Base-by-base conservation (phyloP, 2,113 vertebrate genomes). In the Eolophus roseicapilla region DNA sequence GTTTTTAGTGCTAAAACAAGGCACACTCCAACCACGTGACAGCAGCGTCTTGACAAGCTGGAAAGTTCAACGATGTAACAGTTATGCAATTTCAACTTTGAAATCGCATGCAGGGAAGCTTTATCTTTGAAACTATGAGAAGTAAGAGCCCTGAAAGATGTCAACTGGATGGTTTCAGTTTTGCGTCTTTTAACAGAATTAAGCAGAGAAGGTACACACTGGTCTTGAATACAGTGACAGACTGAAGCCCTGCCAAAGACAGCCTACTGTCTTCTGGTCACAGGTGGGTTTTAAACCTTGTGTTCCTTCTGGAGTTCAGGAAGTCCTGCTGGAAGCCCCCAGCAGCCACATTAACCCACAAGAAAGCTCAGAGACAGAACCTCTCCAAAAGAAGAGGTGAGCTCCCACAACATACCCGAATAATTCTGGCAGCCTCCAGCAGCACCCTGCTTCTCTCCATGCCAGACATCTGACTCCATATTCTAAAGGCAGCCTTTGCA, bases 351-450 rank as follows among this genome's bases (percentile, higher is more conserved):
- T 6, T 27, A 82, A 52, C 14, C 43, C 62, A 57, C 3, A 11
- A 35, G 13, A 47, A 64, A 62, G 39, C 44, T 74, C 37, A 75
- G 35, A 59, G 49, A 35, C 64, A 53, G n/a, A 75, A 41, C 7
- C 39, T n/a, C 37, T 82, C 28, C 46, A 62, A 68, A 41, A 57
- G 25, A 8, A 8, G 25, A 10, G 12, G 15, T 0, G 0, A 75
- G 46, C n/a, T 35, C 37, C 39, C 20, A 5, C 19, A 31, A 93
- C 98, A 31, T 95, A 99, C 99, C 98, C 98, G 98, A 13, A 99
- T 99, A 29, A 99, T 98, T 31, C 98, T 98, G 35, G 99, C 99
- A 28, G 99, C 99, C 95, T 99, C 99, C 12, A 99, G 95, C 97
- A 99, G 97, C 81, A 99, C 95, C 11, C 98, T 98, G 31, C 98